Evolutionary conservation across 2,888 invertebrate species (phyloP).

Genomic region (Synanthedon myopaeformis): DNA sequence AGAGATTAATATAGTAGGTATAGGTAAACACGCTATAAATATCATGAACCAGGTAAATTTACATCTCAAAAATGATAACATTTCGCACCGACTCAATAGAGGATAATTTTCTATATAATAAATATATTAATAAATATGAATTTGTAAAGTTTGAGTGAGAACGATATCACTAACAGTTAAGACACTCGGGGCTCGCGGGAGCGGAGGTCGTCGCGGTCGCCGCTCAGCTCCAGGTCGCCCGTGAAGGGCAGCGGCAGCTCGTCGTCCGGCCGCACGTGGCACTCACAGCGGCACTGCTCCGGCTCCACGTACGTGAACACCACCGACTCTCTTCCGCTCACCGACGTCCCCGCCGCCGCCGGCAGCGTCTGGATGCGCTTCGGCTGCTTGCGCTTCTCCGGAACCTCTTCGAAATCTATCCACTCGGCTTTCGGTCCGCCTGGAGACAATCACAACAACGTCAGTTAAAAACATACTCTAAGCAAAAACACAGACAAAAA

Average conservation of each 20-base stretch:
- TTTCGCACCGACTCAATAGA: constrained; percentile 45
- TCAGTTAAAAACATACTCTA: no score
- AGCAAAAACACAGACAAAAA: background rate
- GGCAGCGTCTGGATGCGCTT: constrained; percentile 87
- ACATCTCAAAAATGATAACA: constrained; percentile 66
- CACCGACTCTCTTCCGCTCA: constrained; percentile 51
- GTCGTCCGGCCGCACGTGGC: constrained; percentile 68
- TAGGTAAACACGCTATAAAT: constrained; percentile 52
- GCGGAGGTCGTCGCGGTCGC: constrained; percentile 35
- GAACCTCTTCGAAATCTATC: constrained; percentile 90
- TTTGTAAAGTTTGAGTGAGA: constrained; percentile 33
- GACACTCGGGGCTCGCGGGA: background rate
- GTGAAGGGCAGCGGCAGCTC: constrained; percentile 66
- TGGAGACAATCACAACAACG: no score
- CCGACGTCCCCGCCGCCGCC: constrained; percentile 49
- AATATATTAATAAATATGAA: constrained; percentile 2
- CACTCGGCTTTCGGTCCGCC: constrained; percentile 67
- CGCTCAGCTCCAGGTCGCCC: constrained; percentile 70
- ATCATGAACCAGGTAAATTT: constrained; percentile 61
- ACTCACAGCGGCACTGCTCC: constrained; percentile 89
- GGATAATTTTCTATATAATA: constrained; percentile 21
- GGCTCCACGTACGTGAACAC: constrained; percentile 84
- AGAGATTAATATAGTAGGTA: constrained; percentile 29
- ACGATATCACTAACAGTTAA: background rate
- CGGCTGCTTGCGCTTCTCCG: constrained; percentile 83